Base-by-base conservation (phyloP, 2,797 vertebrate species). In the Macroramphosus scolopax region DNA sequence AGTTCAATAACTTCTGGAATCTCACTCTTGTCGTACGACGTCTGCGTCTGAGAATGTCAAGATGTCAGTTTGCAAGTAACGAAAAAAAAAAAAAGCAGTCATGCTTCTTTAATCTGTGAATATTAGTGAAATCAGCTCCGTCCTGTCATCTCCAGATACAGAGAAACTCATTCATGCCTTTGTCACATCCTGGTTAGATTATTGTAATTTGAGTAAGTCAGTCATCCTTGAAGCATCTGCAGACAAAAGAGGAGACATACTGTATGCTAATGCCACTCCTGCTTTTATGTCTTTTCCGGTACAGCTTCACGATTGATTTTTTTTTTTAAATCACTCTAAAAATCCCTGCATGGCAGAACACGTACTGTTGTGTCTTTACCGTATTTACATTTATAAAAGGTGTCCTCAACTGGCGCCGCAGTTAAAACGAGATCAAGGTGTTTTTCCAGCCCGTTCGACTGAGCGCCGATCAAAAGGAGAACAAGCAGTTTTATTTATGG, bases 141-240 rank as follows among this genome's bases (percentile, higher is more conserved):
- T 70, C 45, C 46, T 61, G 46, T 68, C 70, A 58, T 63, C 59
- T 64, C 12, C 7, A 61, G 43, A 65, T 47, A 11, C 42, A 48
- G 37, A 34, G 33, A 54, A 58, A 45, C 42, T 55, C 61, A 37
- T 53, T 56, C 56, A 51, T 46, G 53, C 57, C 37, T 71, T 44
- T 61, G 51, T 63, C 71, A 72, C 46, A 53, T 67, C 51, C 53
- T 52, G 40, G 36, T 55, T 56, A 52, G 46, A 43, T 73, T 70
- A 69, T 40, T 53, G 35, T 55, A 36, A 58, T 41, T 50, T 18
- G n/a, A 41, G 11, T 54, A 20, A 46, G 6, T 49, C 54, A 42
- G 43, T 55, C 51, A 51, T 31, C 40, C 43, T 18, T 49, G 35
- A 58, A 53, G 33, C 44, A 30, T 54, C 30, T 59, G 9, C 63